These are phyloP conservation scores for Apoderus coryli DNA, from an alignment of 2,888 invertebrate species.

Conservation along the genomic window DNA sequence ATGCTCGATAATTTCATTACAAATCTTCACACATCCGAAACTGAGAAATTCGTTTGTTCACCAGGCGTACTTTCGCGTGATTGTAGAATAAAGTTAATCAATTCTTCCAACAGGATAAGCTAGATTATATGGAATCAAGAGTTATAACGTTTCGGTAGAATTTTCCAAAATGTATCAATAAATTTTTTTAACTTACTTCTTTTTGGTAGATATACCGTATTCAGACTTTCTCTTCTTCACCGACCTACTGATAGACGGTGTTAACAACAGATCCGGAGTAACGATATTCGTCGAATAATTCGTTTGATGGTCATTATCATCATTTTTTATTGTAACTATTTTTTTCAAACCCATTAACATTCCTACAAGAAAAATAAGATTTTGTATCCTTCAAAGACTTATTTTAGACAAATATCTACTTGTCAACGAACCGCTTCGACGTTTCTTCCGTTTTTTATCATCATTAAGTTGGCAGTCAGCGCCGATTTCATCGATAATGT, in stretches of 20 bases:
- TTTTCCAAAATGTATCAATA: no score
- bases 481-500: conserved; percentile 34
- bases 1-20: no score
- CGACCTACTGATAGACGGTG: conserved; percentile 46
- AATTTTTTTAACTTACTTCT: conserved; percentile 38
- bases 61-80: no score
- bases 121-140: no score
- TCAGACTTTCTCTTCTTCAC: conserved; percentile 54
- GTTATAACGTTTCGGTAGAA: no score
- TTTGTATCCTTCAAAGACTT: no score
- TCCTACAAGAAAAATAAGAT: conserved; percentile 33
- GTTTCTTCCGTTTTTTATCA: conserved; percentile 54
- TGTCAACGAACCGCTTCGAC: conserved; percentile 76
- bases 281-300: conserved; percentile 23
- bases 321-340: conserved; percentile 53
- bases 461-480: conserved; percentile 32
- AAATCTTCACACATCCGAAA: no score
- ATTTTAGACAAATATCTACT: conserved; percentile 39
- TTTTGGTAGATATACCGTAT: no score
- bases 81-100: no score
- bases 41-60: no score
- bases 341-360: conserved; percentile 64
- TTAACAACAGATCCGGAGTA: conserved; percentile 31
- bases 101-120: no score
- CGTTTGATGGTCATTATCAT: conserved; percentile 35